These are phyloP conservation scores for Myocastor coypus DNA, from an alignment of 2,113 vertebrate genomes.

Conservation along the genomic window DNA sequence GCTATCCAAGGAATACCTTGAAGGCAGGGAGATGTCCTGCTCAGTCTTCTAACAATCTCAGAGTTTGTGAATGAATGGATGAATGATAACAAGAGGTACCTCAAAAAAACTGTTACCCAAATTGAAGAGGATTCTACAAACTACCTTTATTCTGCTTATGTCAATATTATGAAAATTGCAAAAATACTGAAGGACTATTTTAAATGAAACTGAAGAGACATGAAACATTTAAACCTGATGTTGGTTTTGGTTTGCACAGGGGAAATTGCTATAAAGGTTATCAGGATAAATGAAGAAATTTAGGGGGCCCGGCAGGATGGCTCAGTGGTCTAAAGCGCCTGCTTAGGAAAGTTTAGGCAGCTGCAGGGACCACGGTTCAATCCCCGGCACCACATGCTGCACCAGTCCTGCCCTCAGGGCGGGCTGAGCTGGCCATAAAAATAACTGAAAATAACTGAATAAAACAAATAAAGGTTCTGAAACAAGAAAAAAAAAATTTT, in stretches of 20 bases:
- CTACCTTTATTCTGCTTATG: not conserved
- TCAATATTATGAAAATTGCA: not conserved
- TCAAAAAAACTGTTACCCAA: slow-evolving; percentile 5
- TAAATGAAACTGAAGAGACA: slow-evolving; percentile 50
- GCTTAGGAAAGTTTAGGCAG: no score
- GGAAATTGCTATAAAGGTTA: slow-evolving; percentile 2
- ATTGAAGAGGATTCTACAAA: slow-evolving; percentile 44
- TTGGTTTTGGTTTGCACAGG: slow-evolving; percentile 10
- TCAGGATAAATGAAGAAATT: slow-evolving; percentile 46
- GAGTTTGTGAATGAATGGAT: slow-evolving; percentile 37
- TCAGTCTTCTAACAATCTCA: not conserved
- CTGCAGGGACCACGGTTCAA: no score
- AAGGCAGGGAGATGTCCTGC: not conserved
- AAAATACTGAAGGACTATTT: slow-evolving; percentile 30
- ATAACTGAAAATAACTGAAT: no score
- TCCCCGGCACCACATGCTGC: no score
- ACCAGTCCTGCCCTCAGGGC: no score
- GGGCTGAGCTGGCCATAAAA: no score
- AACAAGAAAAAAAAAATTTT: no score
- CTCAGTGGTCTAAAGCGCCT: no score
- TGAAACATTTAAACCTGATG: not conserved
- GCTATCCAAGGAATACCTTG: not conserved
- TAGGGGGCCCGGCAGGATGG: no score
- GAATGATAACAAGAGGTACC: not conserved
- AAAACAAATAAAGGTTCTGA: no score